Base-by-base conservation (phyloP, 2,888 invertebrate species). In the Callimorpha dominula region DNA sequence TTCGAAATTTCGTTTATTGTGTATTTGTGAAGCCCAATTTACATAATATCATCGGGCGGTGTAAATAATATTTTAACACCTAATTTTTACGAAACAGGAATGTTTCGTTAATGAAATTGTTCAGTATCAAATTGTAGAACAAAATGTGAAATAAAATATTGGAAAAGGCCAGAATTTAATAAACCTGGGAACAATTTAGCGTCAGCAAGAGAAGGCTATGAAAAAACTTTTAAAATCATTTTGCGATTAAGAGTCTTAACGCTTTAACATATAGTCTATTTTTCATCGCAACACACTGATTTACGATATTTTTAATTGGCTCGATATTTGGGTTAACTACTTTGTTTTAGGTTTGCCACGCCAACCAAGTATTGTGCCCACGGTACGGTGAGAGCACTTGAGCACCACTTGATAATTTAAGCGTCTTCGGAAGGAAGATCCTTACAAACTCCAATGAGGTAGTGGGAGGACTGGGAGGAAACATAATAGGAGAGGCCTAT, bases 21-120 rank as follows among this genome's bases (percentile, higher is more conserved):
- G 31, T 40, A 17, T 65, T 65, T 40, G 54, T 43, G 57, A 43
- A 68, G 54, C 54, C 20, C 20, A 7, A 68, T 68, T 68, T 68
- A 68, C 67, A 68, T 68, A 57, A 43, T 57, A 42, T 54, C 12
- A 54, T 43, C 43, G 54, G 14, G 6, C 14, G 14, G 20, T 31
- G 67, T 43, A 43, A 68, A 68, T 68, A 43, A 42, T 52, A 68
- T 57, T 54, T 54, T 7, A 14, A 57, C 42, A 68, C 54, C 42
- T 54, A 40, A 20, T 68, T 65, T n/a, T 46, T 49, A 64, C 43
- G 50, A 62, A 60, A 9, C 57, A 60, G 6, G 12, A 31, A 31
- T 60, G 60, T 31, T 31, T 2, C 31, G 14, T 6, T 60, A 60
- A 31, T 57, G 31, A 31, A 31, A 60, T 31, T 60, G 31, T 60